Conservation (phyloP, 1,140 invertebrate genomes). For the Drosophila willistoni region DNA sequence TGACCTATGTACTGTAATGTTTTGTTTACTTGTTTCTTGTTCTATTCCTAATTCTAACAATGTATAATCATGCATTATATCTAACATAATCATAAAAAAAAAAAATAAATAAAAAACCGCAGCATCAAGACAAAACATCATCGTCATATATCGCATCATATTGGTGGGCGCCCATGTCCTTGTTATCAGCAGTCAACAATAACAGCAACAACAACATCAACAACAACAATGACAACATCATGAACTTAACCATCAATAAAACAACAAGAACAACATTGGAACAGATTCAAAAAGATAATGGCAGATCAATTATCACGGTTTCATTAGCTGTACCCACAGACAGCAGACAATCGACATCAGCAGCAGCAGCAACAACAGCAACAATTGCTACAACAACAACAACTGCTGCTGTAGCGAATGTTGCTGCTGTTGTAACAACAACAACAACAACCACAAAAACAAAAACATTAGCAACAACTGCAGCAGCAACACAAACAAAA, state of each 20-base stretch:
- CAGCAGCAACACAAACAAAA: slow-evolving; percentile 28
- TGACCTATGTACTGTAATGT: slow-evolving; percentile 36
- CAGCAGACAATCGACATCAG: slow-evolving; percentile 23
- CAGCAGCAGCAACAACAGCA: slow-evolving; percentile 23
- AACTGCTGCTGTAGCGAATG: slow-evolving; percentile 14
- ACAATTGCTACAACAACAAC: slow-evolving; percentile 30
- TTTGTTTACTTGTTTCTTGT: slow-evolving; percentile 55
- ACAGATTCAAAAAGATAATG: slow-evolving; percentile 20
- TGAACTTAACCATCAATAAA: slow-evolving; percentile 1
- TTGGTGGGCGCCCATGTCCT: slow-evolving; percentile 63
- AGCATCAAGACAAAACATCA: slow-evolving; percentile 70
- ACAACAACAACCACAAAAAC: slow-evolving; percentile 33
- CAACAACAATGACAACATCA: slow-evolving; percentile 35
- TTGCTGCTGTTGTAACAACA: slow-evolving; percentile 33
- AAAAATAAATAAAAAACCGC: slow-evolving; percentile 20
- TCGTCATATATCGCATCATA: slow-evolving; percentile 71
- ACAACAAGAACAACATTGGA: slow-evolving; percentile 14
- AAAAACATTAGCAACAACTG: slow-evolving; percentile 28
- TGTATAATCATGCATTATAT: slow-evolving; percentile 24
- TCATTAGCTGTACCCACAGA: slow-evolving; percentile 37
- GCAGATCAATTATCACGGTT: slow-evolving; percentile 39
- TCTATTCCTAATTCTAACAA: slow-evolving; percentile 33
- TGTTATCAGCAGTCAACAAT: slow-evolving; percentile 47
- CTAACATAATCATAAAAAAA: neutral
- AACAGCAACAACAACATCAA: slow-evolving; percentile 35